A percentile compares a stretch with the other conserved stretches of the same genome.
These are phyloP conservation scores for Nestor notabilis DNA, from an alignment of 2,113 vertebrate species.

Conservation along the genomic window DNA sequence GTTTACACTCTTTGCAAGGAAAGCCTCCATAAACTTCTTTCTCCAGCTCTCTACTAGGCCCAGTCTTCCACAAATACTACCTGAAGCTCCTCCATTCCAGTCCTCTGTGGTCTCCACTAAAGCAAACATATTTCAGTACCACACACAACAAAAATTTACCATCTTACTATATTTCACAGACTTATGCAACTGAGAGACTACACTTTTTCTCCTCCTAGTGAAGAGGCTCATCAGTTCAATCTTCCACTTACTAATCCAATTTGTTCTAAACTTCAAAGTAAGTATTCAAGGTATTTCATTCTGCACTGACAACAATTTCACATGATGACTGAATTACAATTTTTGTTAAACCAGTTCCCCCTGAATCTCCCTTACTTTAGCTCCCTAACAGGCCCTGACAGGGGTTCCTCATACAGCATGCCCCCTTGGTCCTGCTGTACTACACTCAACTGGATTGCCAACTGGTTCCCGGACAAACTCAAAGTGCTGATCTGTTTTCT, in stretches of 20 bases:
- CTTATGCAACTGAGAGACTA: neutral
- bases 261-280: neutral
- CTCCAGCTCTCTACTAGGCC: neutral
- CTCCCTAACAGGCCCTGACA: accelerated
- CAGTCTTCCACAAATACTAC: neutral
- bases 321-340: accelerated
- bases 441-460: accelerated
- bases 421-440: neutral
- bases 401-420: accelerated
- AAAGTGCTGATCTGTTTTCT: neutral
- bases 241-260: neutral
- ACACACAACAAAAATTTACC: neutral
- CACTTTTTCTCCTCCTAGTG: neutral
- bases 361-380: accelerated
- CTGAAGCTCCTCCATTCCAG: neutral
- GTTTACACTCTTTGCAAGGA: neutral
- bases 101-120: neutral
- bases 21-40: neutral
- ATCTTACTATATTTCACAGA: neutral
- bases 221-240: neutral
- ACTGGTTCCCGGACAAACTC: accelerated
- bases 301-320: neutral
- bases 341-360: neutral
- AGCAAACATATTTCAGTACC: neutral
- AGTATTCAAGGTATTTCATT: neutral